Evolutionary conservation across 1,140 invertebrate species (phyloP), one percentile per base, ranked within the genome.

Genomic region (Acromyrmex echinatior): DNA sequence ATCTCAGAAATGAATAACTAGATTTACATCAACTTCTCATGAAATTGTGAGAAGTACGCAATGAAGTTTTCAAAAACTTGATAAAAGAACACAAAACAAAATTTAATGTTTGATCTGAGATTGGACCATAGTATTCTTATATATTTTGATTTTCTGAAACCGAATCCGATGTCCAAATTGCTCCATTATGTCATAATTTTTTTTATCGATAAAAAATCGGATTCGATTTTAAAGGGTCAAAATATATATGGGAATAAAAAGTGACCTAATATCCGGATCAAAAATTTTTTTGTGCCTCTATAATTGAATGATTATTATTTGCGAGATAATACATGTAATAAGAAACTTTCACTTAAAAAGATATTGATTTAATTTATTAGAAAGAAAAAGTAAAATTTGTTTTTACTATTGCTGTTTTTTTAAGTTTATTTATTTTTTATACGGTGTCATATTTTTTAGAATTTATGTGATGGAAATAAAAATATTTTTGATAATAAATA

Each of bases 391-490:
- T 16, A 16, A 53, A 0, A 2, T n/a, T 53, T 9, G 5, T 25
- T 25, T 56, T 73, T 56, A 12, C 5, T 45, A 21, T 68, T 6
- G 10, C 10, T 66, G 18, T 6, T 68, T 45, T 39, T 68, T 45
- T 21, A 68, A 45, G 4, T 68, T 45, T 21, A 12, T 68, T 9
- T 39, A 39, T 58, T 66, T 21, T 66, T 35, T 68, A n/a, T 21
- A 53, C 10, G 56, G 18, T n/a, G 28, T 73, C 51, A 35, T 58
- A 58, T 74, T 74, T 73, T 73, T 56, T 35, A 35, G 31, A 35
- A 35, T 35, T 35, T 35, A 6, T 35, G 31, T 35, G 31, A 35
- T 35, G 31, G 0, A 35, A 35, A 35, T 35, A 35, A 35, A 35
- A 35, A 35, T 35, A 35, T 35, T 35, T 35, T 35, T 35, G 31